A percentile compares a stretch with the other conserved stretches of the same genome.
Conservation (phyloP, 1,140 invertebrate genomes). For the Chironomus striatipennis region DNA sequence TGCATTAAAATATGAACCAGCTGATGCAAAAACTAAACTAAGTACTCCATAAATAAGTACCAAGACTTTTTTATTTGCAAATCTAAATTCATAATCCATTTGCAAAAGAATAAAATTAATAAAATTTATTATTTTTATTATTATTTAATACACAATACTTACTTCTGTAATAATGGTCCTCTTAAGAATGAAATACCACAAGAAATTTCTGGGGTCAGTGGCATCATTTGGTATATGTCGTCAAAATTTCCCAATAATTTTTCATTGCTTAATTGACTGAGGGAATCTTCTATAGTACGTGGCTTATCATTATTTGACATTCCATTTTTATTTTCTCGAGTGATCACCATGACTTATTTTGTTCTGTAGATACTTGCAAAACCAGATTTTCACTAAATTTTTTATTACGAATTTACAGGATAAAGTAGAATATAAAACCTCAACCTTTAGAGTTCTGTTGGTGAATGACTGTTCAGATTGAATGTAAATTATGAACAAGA, state of each 20-base stretch:
- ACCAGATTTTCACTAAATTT: no score
- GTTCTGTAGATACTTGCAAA: background rate
- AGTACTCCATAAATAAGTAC: conserved; percentile 57
- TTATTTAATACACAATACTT: background rate
- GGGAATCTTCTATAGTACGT: background rate
- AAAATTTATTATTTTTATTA: background rate
- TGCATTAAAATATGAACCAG: conserved; percentile 59
- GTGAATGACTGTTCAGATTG: no score
- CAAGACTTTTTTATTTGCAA: conserved; percentile 60
- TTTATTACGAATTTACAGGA: no score
- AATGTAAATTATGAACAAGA: background rate
- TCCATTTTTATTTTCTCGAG: background rate
- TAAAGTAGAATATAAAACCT: no score
- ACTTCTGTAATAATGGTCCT: background rate
- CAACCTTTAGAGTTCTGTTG: no score
- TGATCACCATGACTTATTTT: background rate
- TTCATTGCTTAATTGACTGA: background rate
- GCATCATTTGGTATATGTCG: conserved; percentile 15
- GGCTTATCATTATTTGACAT: background rate
- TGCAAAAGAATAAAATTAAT: background rate
- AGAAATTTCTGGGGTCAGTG: background rate
- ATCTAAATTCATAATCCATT: conserved; percentile 29
- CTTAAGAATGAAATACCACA: background rate
- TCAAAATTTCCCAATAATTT: conserved; percentile 1
- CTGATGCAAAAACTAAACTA: conserved; percentile 55